Evolutionary conservation across 2,113 vertebrate species (phyloP).

Genomic region (Vidua chalybeata): DNA sequence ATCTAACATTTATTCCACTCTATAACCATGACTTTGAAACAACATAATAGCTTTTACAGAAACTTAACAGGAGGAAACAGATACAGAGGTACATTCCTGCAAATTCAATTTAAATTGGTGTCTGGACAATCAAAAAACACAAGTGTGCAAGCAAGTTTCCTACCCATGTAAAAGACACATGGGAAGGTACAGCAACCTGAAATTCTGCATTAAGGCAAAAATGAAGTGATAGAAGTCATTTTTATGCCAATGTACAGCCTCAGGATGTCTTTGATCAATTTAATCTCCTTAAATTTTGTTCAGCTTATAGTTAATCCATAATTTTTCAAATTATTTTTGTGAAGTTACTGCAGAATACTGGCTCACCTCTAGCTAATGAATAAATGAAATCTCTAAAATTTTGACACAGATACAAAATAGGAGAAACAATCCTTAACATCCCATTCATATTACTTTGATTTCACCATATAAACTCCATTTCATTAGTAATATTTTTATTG

Average conservation of each 20-base stretch:
- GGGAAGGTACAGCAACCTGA: background rate
- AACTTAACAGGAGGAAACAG: background rate
- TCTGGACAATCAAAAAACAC: background rate
- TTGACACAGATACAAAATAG: background rate
- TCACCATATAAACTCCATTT: background rate
- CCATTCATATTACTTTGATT: background rate
- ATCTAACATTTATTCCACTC: background rate
- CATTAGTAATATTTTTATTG: background rate
- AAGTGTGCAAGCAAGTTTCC: background rate
- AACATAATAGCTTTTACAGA: rapidly evolving
- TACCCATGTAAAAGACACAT: background rate
- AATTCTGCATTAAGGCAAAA: background rate
- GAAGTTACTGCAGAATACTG: background rate
- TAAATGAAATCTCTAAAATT: background rate
- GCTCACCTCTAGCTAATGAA: background rate
- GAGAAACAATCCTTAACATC: background rate
- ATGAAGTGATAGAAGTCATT: background rate
- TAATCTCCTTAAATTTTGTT: background rate
- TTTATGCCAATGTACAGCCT: background rate
- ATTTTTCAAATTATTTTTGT: background rate
- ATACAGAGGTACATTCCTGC: rapidly evolving
- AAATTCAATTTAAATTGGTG: background rate
- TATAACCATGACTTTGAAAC: background rate
- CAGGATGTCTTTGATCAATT: background rate
- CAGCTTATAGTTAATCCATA: background rate